These are phyloP conservation scores for Hexactinellida sp. DNA, from an alignment of 37 sponge, comb jelly and placozoan species.

Conservation along the genomic window DNA sequence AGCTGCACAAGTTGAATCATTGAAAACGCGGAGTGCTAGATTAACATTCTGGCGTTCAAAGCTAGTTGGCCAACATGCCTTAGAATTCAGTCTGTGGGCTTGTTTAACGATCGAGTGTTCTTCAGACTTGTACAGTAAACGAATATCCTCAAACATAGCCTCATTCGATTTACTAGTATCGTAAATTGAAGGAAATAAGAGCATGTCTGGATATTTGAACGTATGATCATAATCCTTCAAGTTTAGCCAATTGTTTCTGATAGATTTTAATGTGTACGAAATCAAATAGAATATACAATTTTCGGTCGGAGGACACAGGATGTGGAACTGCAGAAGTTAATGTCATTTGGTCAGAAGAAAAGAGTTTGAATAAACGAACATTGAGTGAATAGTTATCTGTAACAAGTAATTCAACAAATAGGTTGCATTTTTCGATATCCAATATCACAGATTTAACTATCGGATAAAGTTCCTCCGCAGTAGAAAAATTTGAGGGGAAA, in stretches of 20 bases:
- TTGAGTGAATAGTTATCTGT: neutral
- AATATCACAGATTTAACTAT: neutral
- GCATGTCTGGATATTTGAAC: neutral
- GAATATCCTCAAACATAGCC: neutral
- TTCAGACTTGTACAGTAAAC: neutral
- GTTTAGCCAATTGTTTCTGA: constrained; percentile 5
- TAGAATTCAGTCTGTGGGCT: neutral
- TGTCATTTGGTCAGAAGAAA: neutral
- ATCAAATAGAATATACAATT: neutral
- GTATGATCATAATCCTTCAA: constrained; percentile 7
- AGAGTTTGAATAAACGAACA: neutral
- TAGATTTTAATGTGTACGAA: neutral
- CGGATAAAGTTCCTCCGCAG: neutral
- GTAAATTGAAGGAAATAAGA: neutral
- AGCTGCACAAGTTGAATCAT: too few relatives aligned
- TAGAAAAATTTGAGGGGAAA: neutral
- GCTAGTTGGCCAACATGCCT: neutral
- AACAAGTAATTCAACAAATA: neutral
- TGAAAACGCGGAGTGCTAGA: neutral
- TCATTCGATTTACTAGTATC: neutral
- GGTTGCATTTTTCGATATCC: neutral
- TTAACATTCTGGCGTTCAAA: neutral
- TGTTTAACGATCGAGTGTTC: neutral
- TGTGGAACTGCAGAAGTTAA: neutral
- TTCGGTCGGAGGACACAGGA: neutral